These are phyloP conservation scores for Tautogolabrus adspersus DNA, from an alignment of 2,113 vertebrate species.

Conservation along the genomic window DNA sequence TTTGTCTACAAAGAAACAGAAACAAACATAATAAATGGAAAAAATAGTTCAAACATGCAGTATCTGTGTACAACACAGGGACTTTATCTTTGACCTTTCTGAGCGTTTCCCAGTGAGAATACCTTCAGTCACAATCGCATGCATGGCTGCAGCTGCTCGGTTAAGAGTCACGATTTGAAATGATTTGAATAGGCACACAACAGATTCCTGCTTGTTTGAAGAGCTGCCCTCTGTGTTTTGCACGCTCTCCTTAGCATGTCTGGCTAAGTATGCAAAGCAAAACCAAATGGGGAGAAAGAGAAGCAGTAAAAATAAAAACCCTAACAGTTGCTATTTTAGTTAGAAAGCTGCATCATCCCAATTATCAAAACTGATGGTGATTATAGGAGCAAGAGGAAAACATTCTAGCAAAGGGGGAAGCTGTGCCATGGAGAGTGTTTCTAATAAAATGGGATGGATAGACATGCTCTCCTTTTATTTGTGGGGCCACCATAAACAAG, in stretches of 20 bases:
- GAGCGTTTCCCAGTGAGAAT: constrained; percentile 40
- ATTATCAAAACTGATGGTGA: constrained; percentile 22
- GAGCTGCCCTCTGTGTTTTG: constrained; percentile 58
- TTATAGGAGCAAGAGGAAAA: constrained; percentile 25
- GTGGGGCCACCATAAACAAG: neutral
- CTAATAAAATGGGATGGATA: neutral
- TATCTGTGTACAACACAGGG: neutral
- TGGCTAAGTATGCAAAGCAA: constrained; percentile 62
- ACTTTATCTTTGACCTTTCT: constrained; percentile 60
- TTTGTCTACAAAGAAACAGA: constrained; percentile 8
- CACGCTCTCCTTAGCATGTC: constrained; percentile 46
- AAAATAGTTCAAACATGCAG: neutral
- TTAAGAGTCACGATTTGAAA: constrained; percentile 58
- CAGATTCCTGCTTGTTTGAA: constrained; percentile 69
- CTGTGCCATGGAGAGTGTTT: neutral
- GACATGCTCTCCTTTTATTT: constrained; percentile 14
- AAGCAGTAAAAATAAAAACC: neutral
- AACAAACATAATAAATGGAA: neutral
- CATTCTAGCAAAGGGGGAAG: neutral
- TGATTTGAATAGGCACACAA: constrained; percentile 69
- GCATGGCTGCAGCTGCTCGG: constrained; percentile 53
- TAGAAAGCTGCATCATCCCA: constrained; percentile 35
- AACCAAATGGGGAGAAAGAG: constrained; percentile 34
- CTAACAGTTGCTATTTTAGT: constrained; percentile 15
- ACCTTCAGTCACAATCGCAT: constrained; percentile 60